Conservation (phyloP, 2,113 vertebrate species). For the Hippocampus zosterae region DNA sequence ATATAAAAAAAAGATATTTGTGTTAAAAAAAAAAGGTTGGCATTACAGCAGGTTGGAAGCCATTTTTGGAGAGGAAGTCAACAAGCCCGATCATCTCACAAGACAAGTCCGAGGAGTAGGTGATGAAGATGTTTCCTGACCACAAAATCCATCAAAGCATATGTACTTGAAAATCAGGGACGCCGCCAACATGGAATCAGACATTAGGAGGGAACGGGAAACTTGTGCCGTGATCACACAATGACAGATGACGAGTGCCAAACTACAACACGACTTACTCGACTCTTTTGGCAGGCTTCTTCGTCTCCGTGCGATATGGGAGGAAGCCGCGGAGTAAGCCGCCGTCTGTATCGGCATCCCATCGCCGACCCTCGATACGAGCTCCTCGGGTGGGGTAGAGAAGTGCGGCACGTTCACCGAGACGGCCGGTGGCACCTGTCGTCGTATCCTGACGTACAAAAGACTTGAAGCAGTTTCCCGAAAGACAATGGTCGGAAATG, state of each 20-base stretch:
- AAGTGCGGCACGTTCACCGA: slow-evolving; percentile 53
- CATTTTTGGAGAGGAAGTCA: slow-evolving; percentile 58
- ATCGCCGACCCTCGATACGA: slow-evolving; percentile 33
- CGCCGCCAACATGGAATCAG: neutral
- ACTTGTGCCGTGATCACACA: neutral
- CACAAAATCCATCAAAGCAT: neutral
- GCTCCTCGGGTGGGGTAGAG: slow-evolving; percentile 25
- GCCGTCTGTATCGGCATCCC: neutral
- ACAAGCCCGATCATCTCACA: slow-evolving; percentile 55
- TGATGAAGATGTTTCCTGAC: slow-evolving; percentile 63
- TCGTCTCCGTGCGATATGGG: slow-evolving; percentile 22
- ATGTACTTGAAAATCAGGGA: neutral
- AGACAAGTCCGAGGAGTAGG: slow-evolving; percentile 55
- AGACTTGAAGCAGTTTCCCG: slow-evolving; percentile 1
- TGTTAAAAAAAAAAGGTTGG: neutral
- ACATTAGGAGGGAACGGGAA: neutral
- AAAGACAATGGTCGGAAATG: neutral
- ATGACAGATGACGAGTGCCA: neutral
- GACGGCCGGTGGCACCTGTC: slow-evolving; percentile 4
- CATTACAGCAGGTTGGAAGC: slow-evolving; percentile 56
- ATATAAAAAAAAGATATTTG: neutral
- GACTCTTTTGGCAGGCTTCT: slow-evolving; percentile 46
- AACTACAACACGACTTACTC: slow-evolving; percentile 41
- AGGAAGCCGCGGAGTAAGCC: neutral
- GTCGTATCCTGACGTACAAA: neutral